Evolutionary conservation across 2,888 invertebrate species (phyloP).

Genomic region (Mamestra brassicae): DNA sequence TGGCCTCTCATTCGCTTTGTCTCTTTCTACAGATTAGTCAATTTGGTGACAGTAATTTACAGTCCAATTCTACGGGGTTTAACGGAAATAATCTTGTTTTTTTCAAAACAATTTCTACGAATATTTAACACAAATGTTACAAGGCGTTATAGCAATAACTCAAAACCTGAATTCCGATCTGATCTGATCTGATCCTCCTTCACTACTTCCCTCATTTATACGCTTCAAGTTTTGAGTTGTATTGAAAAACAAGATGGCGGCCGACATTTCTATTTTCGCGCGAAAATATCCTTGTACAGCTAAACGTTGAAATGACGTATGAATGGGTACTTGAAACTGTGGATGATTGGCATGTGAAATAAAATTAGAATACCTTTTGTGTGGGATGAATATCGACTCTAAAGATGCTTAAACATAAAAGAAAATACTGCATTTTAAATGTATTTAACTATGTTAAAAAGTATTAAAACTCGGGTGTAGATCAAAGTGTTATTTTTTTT

Average conservation of each 20-base stretch:
- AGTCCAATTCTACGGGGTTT: too few relatives aligned
- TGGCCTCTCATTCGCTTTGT: too few relatives aligned
- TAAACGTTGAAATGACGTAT: not conserved
- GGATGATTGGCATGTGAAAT: conserved; percentile 51
- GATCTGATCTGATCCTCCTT: too few relatives aligned
- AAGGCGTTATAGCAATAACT: too few relatives aligned
- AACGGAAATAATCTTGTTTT: not conserved
- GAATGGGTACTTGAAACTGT: not conserved
- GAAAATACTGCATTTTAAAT: conserved; percentile 22
- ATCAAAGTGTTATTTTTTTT: not conserved
- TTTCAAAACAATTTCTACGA: too few relatives aligned
- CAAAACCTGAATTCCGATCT: too few relatives aligned
- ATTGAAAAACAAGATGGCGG: not conserved
- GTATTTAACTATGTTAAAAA: conserved; percentile 28
- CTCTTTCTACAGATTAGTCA: too few relatives aligned
- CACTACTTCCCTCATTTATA: too few relatives aligned
- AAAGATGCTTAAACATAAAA: conserved; percentile 13
- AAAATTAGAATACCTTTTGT: conserved; percentile 15
- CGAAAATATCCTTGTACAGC: not conserved
- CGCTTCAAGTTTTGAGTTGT: not conserved
- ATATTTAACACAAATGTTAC: too few relatives aligned
- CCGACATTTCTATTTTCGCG: not conserved
- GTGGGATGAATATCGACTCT: conserved; percentile 38
- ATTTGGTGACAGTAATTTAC: too few relatives aligned
- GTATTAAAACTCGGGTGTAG: conserved; percentile 21